A percentile compares a stretch with the other conserved stretches of the same genome.
Conservation (phyloP, 2,888 invertebrate species). For the Xestia sexstrigata region DNA sequence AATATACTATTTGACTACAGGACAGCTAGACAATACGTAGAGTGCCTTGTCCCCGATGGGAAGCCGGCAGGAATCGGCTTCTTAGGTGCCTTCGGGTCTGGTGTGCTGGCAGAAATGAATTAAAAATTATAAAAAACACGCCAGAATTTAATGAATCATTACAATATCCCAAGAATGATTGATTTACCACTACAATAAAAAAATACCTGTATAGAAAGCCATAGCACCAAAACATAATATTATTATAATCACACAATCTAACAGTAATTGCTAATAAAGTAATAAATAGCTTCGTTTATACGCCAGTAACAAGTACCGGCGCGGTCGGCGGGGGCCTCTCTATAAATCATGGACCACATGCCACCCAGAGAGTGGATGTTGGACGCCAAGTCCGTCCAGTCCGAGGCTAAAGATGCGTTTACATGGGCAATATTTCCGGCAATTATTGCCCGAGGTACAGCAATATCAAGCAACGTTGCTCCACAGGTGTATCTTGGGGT, state of each 20-base stretch:
- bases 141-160: neutral
- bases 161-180: neutral
- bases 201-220: slow-evolving; percentile 6
- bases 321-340: slow-evolving; percentile 30
- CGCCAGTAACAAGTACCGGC: slow-evolving; percentile 30
- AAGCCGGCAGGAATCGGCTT: too few relatives aligned
- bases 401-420: neutral
- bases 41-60: too few relatives aligned
- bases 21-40: too few relatives aligned
- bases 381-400: slow-evolving; percentile 17
- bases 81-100: too few relatives aligned
- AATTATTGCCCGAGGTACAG: neutral
- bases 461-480: neutral
- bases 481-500: neutral
- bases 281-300: slow-evolving; percentile 59
- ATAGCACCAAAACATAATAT: slow-evolving; percentile 21
- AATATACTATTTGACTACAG: too few relatives aligned
- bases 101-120: neutral
- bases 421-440: neutral
- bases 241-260: slow-evolving; percentile 40
- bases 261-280: slow-evolving; percentile 56
- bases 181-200: neutral
- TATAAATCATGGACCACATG: slow-evolving; percentile 49
- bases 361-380: slow-evolving; percentile 52
- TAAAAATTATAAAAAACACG: rapidly evolving